Evolutionary conservation across 2,888 invertebrate genomes (phyloP).

Genomic region (Suillia variegata): DNA sequence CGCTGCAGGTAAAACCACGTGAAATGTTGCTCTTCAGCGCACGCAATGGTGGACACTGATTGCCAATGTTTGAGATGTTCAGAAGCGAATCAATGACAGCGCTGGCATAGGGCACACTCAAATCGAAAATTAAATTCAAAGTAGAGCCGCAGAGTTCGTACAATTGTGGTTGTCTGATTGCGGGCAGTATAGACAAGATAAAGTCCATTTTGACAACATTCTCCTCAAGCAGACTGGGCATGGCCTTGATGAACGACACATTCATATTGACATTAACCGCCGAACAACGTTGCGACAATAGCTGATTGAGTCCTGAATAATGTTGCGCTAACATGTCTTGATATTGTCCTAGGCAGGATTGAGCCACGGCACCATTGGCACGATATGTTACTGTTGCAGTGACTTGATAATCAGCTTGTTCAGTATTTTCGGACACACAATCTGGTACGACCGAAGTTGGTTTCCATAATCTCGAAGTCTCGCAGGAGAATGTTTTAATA

Average conservation of each 20-base stretch:
- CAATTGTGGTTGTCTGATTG: slow-evolving; percentile 85
- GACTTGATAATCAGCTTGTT: slow-evolving; percentile 93
- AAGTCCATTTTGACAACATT: slow-evolving; percentile 91
- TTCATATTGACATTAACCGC: slow-evolving; percentile 94
- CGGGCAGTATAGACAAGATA: slow-evolving; percentile 83
- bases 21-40: slow-evolving; percentile 83
- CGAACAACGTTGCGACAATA: slow-evolving; percentile 89
- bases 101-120: slow-evolving; percentile 91
- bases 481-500: slow-evolving; percentile 84
- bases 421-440: slow-evolving; percentile 93
- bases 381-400: slow-evolving; percentile 84
- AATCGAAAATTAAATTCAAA: slow-evolving; percentile 88
- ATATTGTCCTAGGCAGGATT: slow-evolving; percentile 82
- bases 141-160: slow-evolving; percentile 96
- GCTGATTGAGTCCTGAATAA: slow-evolving; percentile 76
- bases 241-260: slow-evolving; percentile 84
- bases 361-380: slow-evolving; percentile 87
- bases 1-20: slow-evolving; percentile 90
- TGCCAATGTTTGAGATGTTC: slow-evolving; percentile 87
- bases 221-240: slow-evolving; percentile 80
- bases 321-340: slow-evolving; percentile 82
- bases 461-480: slow-evolving; percentile 80
- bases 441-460: slow-evolving; percentile 91
- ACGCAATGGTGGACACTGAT: slow-evolving; percentile 89
- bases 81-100: slow-evolving; percentile 86